Evolutionary conservation across 2,113 vertebrate species (phyloP), one percentile per base, ranked within the genome.

Genomic region (Pseudois nayaur): DNA sequence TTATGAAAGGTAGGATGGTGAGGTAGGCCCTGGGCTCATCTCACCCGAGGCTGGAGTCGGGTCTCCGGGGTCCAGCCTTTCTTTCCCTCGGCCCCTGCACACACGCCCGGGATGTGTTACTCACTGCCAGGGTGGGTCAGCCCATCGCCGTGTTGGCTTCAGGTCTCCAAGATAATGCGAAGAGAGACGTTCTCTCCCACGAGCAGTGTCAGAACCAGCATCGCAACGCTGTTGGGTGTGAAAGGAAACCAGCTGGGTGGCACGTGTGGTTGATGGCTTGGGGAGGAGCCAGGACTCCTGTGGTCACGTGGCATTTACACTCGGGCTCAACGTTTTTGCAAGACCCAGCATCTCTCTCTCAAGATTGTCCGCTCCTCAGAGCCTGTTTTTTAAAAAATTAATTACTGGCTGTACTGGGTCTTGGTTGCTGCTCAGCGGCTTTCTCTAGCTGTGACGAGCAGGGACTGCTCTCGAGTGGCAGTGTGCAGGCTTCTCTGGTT

Each of bases 301-400:
- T 57, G 48, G 60, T 52, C 31, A 54, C 17, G 21, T 45, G 21
- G 8, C 7, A 2, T 19, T 74, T 29, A 23, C 2, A 2, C 3
- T 0, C 0, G 14, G 60, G 52, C 43, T 36, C 1, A 11, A n/a
- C 9, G 3, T 21, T 33, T 78, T 19, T 52, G 10, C 5, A 31
- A 59, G 59, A 12, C 48, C 29, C 15, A 31, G 45, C 45, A 23
- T 43, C 8, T 78, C 25, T 78, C 25, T 84, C 74, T 45, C 33
- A 33, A 1, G 45, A 15, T 60, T 25, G 23, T 31, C 59, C 79
- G 54, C 25, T 23, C n/a, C 19, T 54, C n/a, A 40, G 0, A 31
- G 15, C n/a, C 29, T 23, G 0, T 40, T 40, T 74, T 74, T 23
- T 13, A 3, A 74, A 23, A 6, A 40, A 13, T 23, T 40, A 23